These are phyloP conservation scores for Lathronympha strigana DNA, from an alignment of 2,888 invertebrate genomes.

Conservation along the genomic window DNA sequence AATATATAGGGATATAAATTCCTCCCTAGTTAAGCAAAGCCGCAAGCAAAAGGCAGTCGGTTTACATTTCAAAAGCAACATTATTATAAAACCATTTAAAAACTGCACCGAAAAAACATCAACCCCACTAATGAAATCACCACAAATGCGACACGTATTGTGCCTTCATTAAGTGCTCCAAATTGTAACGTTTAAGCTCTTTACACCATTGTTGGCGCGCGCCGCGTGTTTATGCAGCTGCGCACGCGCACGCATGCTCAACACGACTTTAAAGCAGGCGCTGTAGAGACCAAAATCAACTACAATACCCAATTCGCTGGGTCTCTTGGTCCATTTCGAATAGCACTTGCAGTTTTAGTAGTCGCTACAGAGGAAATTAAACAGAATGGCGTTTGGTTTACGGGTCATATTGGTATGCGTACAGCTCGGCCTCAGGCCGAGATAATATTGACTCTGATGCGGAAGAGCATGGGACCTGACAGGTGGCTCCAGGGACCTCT, in stretches of 20 bases:
- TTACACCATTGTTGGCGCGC: conserved; percentile 67
- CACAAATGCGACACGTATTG: conserved; percentile 44
- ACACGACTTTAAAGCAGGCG: not conserved
- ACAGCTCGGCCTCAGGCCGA: not conserved
- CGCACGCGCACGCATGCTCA: conserved; percentile 44
- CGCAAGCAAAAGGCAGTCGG: conserved; percentile 3
- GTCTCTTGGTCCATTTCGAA: conserved; percentile 22
- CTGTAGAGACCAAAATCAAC: not conserved
- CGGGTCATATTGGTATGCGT: not conserved
- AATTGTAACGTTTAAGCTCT: conserved; percentile 72
- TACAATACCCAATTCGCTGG: not conserved
- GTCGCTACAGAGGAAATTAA: not conserved
- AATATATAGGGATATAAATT: not conserved
- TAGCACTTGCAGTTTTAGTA: conserved; percentile 22
- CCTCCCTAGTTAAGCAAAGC: not conserved
- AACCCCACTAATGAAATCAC: conserved; percentile 34
- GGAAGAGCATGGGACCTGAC: conserved; percentile 32
- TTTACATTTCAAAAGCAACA: conserved; percentile 32
- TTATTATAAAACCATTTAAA: conserved; percentile 39
- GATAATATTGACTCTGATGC: conserved; percentile 34
- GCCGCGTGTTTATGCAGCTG: conserved; percentile 52
- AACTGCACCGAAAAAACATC: conserved; percentile 34
- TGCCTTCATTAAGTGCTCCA: conserved; percentile 58
- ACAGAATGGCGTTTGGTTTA: not conserved
- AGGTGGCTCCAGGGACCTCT: conserved; percentile 18